These are phyloP conservation scores for Notoglanidium macrostoma DNA, from an alignment of 2,797 vertebrate species.

Conservation along the genomic window DNA sequence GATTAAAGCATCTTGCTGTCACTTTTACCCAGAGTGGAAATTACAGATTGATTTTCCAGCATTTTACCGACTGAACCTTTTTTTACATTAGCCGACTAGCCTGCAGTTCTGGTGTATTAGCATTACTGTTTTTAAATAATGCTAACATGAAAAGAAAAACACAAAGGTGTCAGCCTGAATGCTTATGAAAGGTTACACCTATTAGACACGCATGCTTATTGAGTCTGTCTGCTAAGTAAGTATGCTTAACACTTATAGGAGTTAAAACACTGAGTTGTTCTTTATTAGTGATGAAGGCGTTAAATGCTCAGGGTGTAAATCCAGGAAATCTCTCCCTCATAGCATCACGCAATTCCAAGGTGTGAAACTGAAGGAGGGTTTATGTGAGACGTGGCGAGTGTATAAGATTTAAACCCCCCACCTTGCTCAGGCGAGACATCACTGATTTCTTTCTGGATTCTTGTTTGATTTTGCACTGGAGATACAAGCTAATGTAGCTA, in stretches of 20 bases:
- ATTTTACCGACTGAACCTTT: not conserved
- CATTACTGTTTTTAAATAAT: not conserved
- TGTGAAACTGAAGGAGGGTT: not conserved
- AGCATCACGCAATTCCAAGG: not conserved
- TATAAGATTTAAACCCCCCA: not conserved
- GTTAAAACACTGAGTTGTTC: not conserved
- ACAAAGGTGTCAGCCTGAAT: slow-evolving; percentile 6
- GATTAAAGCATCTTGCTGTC: not conserved
- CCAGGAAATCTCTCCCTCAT: slow-evolving; percentile 36
- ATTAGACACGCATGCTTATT: not conserved
- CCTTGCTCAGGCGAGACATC: not conserved
- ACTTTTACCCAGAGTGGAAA: not conserved
- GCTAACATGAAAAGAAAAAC: not conserved
- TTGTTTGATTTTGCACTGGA: not conserved
- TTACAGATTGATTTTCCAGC: not conserved
- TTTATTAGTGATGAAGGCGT: slow-evolving; percentile 47
- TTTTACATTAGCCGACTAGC: too few relatives aligned
- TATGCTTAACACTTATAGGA: not conserved
- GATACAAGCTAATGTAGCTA: not conserved
- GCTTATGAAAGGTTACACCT: not conserved
- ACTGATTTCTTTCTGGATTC: not conserved
- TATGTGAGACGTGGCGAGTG: not conserved
- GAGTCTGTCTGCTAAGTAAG: slow-evolving; percentile 3
- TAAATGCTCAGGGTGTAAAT: slow-evolving; percentile 56
- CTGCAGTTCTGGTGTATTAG: not conserved